phyloP scores from a whole-genome alignment of 2,888 invertebrate species.

The Tetrapedia diversipes region DNA sequence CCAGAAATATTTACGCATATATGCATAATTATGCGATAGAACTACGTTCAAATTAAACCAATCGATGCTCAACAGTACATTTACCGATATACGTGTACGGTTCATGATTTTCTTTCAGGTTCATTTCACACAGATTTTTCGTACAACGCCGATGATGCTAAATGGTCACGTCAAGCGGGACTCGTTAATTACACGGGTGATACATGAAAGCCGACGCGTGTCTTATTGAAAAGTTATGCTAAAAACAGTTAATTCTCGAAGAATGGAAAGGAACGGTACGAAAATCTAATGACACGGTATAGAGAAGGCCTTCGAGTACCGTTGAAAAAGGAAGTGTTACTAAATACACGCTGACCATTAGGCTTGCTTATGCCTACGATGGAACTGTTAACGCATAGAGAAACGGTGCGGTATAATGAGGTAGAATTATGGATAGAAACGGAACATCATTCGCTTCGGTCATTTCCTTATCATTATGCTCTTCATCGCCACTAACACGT shows the following conservation, averaged over 20 bases:
- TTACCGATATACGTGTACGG: too few species aligned
- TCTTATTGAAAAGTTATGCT: too few species aligned
- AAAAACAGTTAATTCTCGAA: background rate
- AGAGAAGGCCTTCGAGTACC: background rate
- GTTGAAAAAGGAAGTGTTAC: background rate
- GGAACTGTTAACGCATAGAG: background rate
- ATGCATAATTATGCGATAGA: too few species aligned
- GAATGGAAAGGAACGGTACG: background rate
- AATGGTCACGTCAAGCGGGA: too few species aligned
- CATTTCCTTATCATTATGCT: conserved; percentile 15
- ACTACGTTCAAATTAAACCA: too few species aligned
- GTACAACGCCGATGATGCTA: too few species aligned
- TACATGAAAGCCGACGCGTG: too few species aligned
- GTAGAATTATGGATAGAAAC: conserved; percentile 13
- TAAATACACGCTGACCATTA: background rate
- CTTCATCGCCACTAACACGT: conserved; percentile 1
- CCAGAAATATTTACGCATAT: too few species aligned
- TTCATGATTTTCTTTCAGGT: too few species aligned
- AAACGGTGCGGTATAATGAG: conserved; percentile 1
- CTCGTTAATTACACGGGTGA: too few species aligned
- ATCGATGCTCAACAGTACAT: too few species aligned
- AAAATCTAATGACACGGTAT: background rate
- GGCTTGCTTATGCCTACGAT: background rate
- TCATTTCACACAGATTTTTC: too few species aligned
- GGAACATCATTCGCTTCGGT: conserved; percentile 2